These are phyloP conservation scores for Rhegmatorhina hoffmannsi DNA, from an alignment of 2,113 vertebrate species.

Conservation along the genomic window DNA sequence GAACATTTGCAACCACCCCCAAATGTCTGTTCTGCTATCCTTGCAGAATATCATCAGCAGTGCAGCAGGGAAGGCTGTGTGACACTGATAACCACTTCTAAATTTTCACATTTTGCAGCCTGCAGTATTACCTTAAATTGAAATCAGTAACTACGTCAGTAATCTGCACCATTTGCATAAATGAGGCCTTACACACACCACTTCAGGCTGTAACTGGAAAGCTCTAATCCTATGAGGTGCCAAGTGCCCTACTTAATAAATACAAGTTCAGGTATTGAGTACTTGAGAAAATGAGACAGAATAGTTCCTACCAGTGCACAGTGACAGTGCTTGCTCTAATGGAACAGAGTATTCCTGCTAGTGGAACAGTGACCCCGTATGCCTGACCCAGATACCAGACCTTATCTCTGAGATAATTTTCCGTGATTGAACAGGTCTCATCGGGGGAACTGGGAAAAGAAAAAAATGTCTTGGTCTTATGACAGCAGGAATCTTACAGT, in stretches of 20 bases:
- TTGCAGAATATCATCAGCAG: neutral
- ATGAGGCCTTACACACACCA: neutral
- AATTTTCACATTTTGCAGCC: neutral
- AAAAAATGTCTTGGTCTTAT: neutral
- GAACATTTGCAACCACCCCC: constrained; percentile 2
- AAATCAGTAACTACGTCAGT: neutral
- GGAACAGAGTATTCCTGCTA: neutral
- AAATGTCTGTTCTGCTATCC: neutral
- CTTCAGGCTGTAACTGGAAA: neutral
- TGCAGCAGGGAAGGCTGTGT: neutral
- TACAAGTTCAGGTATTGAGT: neutral
- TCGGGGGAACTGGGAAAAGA: neutral
- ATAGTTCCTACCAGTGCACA: neutral
- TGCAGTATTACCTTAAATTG: neutral
- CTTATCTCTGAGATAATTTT: neutral
- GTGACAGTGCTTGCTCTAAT: neutral
- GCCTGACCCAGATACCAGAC: neutral
- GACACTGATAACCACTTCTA: neutral
- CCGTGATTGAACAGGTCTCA: neutral
- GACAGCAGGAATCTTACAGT: neutral
- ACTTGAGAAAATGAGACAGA: neutral
- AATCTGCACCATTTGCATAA: neutral
- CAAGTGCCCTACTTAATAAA: neutral
- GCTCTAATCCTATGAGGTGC: neutral
- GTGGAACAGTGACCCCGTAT: neutral